Base-by-base conservation (phyloP, 2,888 invertebrate genomes). In the Calliopum simillimum region DNA sequence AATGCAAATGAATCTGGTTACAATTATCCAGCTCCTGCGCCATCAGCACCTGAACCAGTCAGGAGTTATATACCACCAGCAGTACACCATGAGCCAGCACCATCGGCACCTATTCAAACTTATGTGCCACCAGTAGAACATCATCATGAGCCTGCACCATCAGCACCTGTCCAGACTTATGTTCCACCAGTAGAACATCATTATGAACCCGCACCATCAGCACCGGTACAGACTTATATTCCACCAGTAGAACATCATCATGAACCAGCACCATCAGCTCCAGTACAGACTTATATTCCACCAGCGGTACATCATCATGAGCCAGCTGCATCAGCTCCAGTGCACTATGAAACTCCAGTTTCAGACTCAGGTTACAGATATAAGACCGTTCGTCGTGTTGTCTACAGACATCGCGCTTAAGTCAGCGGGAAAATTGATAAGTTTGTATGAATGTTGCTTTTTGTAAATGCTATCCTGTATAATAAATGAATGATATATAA, bases 281-380 rank as follows among this genome's bases (percentile, higher is more conserved):
- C 72, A 59, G 69, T 63, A 12, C 71, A 66, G n/a, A 70, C 43
- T 6, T 61, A 67, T 33, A 14, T 51, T 11, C 81, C 81, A 71
- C 79, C 77, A 63, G 79, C 78, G 8, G 51, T 33, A 41, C 72
- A 77, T 23, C 74, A 74, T 58, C 72, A 73, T 65, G 78, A 77
- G 14, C 33, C 25, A 44, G 47, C 55, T 33, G 49, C 72, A 14
- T 47, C 62, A 4, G 65, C 71, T n/a, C 65, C 71, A 33, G 58
- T 44, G n/a, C 33, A 47, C n/a, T 12, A 56, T 14, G 66, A 69
- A 14, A 44, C 64, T 55, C 59, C 69, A 44, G 63, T 23, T 33
- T 25, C 47, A 16, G 49, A 71, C 19, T 58, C 74, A 63, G 77
- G 77, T 46, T 77, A 77, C 68, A 63, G 65, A 25, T 77, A 77